Percentiles rank a stretch among this genome's conserved stretches.
Evolutionary conservation across 2,888 invertebrate genomes (phyloP).

Genomic region (Onchidella celtica): DNA sequence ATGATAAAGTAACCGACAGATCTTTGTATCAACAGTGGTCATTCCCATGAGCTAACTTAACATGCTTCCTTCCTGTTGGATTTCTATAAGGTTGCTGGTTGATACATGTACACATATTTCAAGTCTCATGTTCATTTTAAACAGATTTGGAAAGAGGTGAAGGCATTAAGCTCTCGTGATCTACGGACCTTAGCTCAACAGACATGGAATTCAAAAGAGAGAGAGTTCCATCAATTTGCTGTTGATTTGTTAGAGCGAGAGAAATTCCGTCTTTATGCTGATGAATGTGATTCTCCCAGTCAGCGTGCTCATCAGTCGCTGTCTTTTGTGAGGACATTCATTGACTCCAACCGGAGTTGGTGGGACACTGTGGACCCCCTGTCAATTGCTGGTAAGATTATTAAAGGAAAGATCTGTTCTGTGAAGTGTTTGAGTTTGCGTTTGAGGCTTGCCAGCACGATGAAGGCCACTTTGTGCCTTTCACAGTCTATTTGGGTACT

Average conservation of each 20-base stretch:
- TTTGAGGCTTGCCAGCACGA: too few species aligned
- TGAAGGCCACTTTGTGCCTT: too few species aligned
- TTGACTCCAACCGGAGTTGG: constrained; percentile 55
- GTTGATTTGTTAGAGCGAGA: constrained; percentile 47
- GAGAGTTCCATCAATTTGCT: constrained; percentile 57
- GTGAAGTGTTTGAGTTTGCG: too few species aligned
- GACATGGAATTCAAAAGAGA: constrained; percentile 53
- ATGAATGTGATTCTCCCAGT: background rate
- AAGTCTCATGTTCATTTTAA: too few species aligned
- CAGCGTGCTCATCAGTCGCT: constrained; percentile 17
- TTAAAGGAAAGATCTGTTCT: too few species aligned
- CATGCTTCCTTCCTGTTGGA: too few species aligned
- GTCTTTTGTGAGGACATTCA: constrained; percentile 30
- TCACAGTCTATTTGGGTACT: background rate
- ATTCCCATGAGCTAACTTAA: too few species aligned
- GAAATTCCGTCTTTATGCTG: constrained; percentile 22
- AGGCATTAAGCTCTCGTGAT: constrained; percentile 27
- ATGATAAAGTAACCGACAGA: too few species aligned
- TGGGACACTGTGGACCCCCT: constrained; percentile 62
- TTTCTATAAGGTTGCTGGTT: too few species aligned
- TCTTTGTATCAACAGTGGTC: too few species aligned
- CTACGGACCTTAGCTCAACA: constrained; percentile 39
- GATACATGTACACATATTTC: too few species aligned
- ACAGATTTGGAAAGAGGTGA: constrained; percentile 48
- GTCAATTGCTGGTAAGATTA: constrained; percentile 34